These are phyloP conservation scores for Thyatira batis DNA, from an alignment of 2,888 invertebrate species.

Conservation along the genomic window DNA sequence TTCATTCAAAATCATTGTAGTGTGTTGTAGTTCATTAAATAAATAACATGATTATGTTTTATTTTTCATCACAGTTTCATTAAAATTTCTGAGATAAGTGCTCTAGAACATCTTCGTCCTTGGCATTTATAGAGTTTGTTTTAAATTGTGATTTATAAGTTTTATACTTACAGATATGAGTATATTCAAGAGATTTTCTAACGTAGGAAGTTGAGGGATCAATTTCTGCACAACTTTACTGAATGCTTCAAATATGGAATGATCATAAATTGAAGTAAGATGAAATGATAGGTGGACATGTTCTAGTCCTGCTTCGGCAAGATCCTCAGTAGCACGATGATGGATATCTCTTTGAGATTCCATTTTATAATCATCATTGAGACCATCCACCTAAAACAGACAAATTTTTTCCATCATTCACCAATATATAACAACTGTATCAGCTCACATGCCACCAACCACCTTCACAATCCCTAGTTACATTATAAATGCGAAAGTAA, in stretches of 20 bases:
- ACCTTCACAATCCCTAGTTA: too few relatives aligned
- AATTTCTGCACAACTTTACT: constrained; percentile 99
- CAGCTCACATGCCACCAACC: too few relatives aligned
- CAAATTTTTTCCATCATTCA: constrained; percentile 5
- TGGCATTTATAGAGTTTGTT: too few relatives aligned
- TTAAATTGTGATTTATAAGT: too few relatives aligned
- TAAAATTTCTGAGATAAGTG: too few relatives aligned
- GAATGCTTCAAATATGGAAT: constrained; percentile 99
- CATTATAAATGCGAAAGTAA: too few relatives aligned
- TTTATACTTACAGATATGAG: constrained; percentile 94
- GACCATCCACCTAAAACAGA: constrained; percentile 91
- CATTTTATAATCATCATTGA: constrained; percentile 99
- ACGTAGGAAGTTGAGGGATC: constrained; percentile 97
- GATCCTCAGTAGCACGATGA: constrained; percentile 96
- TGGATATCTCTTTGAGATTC: constrained; percentile 99
- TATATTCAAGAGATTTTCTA: constrained; percentile 98
- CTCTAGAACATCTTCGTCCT: too few relatives aligned
- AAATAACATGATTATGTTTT: too few relatives aligned
- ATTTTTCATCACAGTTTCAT: too few relatives aligned
- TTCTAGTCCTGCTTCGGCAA: constrained; percentile 93
- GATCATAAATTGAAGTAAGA: constrained; percentile 99
- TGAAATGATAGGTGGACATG: constrained; percentile 97
- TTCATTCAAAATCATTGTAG: too few relatives aligned
- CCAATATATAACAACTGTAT: too few relatives aligned
- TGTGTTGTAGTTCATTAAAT: too few relatives aligned